Percentiles rank a stretch among this genome's conserved stretches.
Evolutionary conservation across 2,113 vertebrate species (phyloP).

Genomic region (Oreochromis niloticus): DNA sequence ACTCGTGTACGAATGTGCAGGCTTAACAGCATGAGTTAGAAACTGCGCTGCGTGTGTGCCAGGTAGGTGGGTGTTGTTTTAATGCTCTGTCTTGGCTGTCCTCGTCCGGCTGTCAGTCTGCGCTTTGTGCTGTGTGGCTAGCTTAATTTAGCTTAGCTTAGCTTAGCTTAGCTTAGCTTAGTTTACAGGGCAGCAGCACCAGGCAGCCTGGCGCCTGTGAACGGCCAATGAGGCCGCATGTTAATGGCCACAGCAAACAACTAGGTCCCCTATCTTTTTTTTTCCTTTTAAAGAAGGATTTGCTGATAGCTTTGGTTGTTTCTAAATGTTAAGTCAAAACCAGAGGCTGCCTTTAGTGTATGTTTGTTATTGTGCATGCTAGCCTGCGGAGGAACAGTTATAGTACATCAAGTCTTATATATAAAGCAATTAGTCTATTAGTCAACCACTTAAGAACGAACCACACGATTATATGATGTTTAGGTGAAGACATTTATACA

Average conservation of each 20-base stretch:
- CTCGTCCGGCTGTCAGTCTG: neutral
- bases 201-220: constrained; percentile 40
- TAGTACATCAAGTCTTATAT: neutral
- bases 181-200: neutral
- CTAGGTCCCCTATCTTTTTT: neutral
- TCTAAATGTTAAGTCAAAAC: neutral
- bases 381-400: neutral
- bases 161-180: neutral
- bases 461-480: neutral
- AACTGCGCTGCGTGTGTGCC: neutral
- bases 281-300: neutral
- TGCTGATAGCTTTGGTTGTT: neutral
- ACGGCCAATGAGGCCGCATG: constrained; percentile 15
- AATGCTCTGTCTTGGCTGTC: neutral
- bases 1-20: neutral
- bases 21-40: constrained; percentile 45
- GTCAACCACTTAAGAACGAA: neutral
- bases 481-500: neutral
- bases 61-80: constrained; percentile 38
- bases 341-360: neutral
- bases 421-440: neutral
- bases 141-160: constrained; percentile 43
- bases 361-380: neutral
- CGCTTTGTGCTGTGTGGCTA: constrained; percentile 33
- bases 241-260: constrained; percentile 7